phyloP scores from a whole-genome alignment of 2,888 invertebrate genomes.

The Malthinus seriepunctatus region DNA sequence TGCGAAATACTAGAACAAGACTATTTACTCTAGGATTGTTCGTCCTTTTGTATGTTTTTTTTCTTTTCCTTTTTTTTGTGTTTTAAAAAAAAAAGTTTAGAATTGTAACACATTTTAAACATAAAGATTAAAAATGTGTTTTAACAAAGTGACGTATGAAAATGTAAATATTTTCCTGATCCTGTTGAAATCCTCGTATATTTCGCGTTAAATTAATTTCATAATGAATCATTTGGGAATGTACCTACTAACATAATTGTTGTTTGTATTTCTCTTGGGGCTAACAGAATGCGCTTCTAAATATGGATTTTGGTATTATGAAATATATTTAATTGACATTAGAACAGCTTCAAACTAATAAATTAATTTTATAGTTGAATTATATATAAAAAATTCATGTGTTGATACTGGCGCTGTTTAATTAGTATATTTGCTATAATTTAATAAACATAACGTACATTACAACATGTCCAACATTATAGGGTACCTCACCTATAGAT shows the following conservation, averaged over 20 bases:
- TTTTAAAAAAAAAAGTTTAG: not conserved
- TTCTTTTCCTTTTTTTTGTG: not conserved
- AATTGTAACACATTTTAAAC: not conserved
- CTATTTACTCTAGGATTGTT: constrained; percentile 16
- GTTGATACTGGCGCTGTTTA: no score
- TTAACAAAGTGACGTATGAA: not conserved
- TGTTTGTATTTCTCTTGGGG: constrained; percentile 9
- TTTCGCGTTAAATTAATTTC: constrained; percentile 3
- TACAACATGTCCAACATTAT: no score
- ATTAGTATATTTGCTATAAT: no score
- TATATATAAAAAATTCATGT: no score
- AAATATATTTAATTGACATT: not conserved
- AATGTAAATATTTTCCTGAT: not conserved
- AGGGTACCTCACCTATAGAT: no score
- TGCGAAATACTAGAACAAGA: constrained; percentile 11
- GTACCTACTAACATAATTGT: constrained; percentile 7
- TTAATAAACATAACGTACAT: no score
- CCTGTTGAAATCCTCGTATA: not conserved
- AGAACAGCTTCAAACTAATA: not conserved
- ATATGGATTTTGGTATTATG: not conserved
- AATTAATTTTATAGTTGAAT: not conserved
- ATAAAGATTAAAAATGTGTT: not conserved
- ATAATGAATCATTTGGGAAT: constrained; percentile 9
- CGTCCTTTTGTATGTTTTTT: constrained; percentile 15
- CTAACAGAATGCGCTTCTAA: constrained; percentile 8